Percentiles rank a stretch among this genome's conserved stretches.
phyloP scores from a whole-genome alignment of 2,113 vertebrate genomes.

The Arenaria interpres region DNA sequence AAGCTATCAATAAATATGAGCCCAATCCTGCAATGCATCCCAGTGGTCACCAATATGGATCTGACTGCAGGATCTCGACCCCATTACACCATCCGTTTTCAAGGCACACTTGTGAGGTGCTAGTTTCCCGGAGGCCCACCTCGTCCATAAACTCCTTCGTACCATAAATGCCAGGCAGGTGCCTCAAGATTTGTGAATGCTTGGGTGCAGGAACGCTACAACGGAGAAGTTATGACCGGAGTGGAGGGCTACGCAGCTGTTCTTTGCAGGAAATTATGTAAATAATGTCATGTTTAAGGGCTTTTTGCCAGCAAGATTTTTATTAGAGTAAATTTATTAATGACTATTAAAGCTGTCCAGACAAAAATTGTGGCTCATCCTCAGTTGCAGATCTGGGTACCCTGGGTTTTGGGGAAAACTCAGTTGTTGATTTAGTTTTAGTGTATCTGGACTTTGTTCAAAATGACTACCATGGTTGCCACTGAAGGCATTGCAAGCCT shows the following conservation, averaged over 20 bases:
- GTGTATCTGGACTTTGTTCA: neutral
- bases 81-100: neutral
- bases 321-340: constrained; percentile 69
- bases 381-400: neutral
- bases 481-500: neutral
- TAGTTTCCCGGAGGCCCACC: neutral
- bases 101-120: neutral
- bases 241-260: constrained; percentile 61
- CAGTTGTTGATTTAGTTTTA: neutral
- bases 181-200: constrained; percentile 63
- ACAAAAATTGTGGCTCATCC: neutral
- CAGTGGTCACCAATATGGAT: neutral
- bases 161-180: constrained; percentile 33
- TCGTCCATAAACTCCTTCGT: constrained; percentile 35
- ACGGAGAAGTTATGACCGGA: constrained; percentile 17
- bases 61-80: neutral
- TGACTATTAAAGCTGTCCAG: constrained; percentile 56
- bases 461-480: neutral
- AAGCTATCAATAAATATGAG: constrained; percentile 30
- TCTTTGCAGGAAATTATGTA: constrained; percentile 56
- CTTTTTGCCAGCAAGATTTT: constrained; percentile 64
- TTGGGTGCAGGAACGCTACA: constrained; percentile 37
- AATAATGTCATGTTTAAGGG: constrained; percentile 70
- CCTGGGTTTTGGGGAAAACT: neutral
- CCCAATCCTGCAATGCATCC: neutral